Evolutionary conservation across 2,113 vertebrate genomes (phyloP).

Genomic region (Heterochromis multidens): DNA sequence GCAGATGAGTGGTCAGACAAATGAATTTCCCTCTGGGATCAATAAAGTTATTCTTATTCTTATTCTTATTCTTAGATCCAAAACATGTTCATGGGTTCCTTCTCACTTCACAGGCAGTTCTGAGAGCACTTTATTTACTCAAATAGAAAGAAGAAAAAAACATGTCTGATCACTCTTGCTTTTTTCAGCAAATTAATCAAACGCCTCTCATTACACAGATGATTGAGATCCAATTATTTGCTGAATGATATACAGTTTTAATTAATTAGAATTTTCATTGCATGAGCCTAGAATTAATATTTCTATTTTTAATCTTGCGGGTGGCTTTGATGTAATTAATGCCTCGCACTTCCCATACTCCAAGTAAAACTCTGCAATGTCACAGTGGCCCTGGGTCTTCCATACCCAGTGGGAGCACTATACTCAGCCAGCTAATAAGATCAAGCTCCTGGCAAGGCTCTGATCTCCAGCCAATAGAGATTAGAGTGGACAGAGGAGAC

Average conservation of each 20-base stretch:
- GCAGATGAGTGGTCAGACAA: too few relatives aligned
- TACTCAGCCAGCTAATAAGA: not conserved
- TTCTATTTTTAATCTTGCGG: constrained; percentile 44
- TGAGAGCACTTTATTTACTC: not conserved
- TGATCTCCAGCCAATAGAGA: constrained; percentile 34
- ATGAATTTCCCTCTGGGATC: too few relatives aligned
- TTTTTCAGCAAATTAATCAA: constrained; percentile 54
- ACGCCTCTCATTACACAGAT: constrained; percentile 70
- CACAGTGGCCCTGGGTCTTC: not conserved
- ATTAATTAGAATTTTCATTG: constrained; percentile 65
- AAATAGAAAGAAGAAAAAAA: constrained; percentile 1
- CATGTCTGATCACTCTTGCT: not conserved
- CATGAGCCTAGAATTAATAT: constrained; percentile 47
- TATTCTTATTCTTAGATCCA: too few relatives aligned
- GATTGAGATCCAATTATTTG: constrained; percentile 69
- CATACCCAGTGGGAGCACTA: not conserved
- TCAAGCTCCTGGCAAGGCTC: not conserved
- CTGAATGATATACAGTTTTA: constrained; percentile 61
- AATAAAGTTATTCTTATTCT: too few relatives aligned
- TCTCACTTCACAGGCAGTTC: not conserved
- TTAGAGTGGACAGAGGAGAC: constrained; percentile 46
- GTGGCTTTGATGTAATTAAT: constrained; percentile 46
- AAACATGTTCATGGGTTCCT: constrained; percentile 32
- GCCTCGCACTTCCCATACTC: constrained; percentile 3
- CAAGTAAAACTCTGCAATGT: not conserved